Conservation (phyloP, 1,140 invertebrate genomes). For the Neocloeon triangulifer region DNA sequence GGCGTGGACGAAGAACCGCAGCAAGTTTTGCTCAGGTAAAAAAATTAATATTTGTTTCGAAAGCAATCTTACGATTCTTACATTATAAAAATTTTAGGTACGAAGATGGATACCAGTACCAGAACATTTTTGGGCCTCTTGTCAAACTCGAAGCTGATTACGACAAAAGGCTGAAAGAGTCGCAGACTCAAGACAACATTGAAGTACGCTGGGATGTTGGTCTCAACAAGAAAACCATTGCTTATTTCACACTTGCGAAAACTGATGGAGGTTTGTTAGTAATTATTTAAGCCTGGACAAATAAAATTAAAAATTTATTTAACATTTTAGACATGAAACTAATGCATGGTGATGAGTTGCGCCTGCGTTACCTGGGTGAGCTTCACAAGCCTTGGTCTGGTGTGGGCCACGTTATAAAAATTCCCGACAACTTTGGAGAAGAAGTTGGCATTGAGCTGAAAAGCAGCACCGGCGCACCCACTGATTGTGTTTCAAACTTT, state of each 20-base stretch:
- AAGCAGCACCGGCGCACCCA: conserved; percentile 66
- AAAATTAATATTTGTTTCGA: neutral
- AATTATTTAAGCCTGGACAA: too few relatives aligned
- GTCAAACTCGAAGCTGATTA: conserved; percentile 97
- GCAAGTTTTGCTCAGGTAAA: conserved; percentile 62
- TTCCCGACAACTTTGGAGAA: conserved; percentile 96
- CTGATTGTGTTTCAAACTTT: conserved; percentile 85
- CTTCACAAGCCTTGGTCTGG: conserved; percentile 84
- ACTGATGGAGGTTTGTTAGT: conserved; percentile 49
- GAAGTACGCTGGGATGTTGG: conserved; percentile 97
- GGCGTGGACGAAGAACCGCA: conserved; percentile 94
- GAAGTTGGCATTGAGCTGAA: conserved; percentile 96
- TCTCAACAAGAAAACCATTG: conserved; percentile 93
- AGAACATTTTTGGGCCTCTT: conserved; percentile 93
- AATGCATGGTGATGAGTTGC: conserved; percentile 98
- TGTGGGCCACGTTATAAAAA: conserved; percentile 93
- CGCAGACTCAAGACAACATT: conserved; percentile 95
- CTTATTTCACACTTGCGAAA: conserved; percentile 93
- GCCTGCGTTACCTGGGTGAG: conserved; percentile 83
- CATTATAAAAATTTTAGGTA: conserved; percentile 29
- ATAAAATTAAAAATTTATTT: too few relatives aligned
- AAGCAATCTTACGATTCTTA: neutral
- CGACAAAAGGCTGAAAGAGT: conserved; percentile 94
- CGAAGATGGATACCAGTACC: conserved; percentile 97
- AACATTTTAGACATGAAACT: conserved; percentile 66